A percentile compares a stretch with the other conserved stretches of the same genome.
These are phyloP conservation scores for Prosapia bicincta DNA, from an alignment of 2,888 invertebrate species.

Conservation along the genomic window DNA sequence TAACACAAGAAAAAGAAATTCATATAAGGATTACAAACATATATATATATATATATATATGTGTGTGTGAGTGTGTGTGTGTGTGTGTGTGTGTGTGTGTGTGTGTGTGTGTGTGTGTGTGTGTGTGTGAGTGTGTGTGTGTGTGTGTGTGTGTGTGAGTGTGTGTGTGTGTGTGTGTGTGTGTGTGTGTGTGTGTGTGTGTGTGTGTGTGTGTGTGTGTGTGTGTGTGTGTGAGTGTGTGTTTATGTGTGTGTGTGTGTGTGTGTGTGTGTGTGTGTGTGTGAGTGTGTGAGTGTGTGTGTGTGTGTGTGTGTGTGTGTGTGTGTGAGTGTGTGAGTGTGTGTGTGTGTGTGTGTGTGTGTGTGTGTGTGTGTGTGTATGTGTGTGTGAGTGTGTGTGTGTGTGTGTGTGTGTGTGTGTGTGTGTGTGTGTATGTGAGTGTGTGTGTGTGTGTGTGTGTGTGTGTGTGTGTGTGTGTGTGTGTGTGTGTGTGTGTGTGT, in stretches of 20 bases:
- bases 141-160: not conserved
- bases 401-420: too few species aligned
- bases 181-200: constrained; percentile 5
- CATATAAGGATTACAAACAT: too few species aligned
- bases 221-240: constrained; percentile 3
- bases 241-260: not conserved
- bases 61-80: constrained; percentile 3
- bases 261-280: too few species aligned
- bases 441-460: not conserved
- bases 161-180: constrained; percentile 5
- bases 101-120: not conserved
- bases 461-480: constrained; percentile 5
- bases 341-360: too few species aligned
- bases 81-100: not conserved
- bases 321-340: too few species aligned
- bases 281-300: too few species aligned
- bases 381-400: too few species aligned
- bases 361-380: too few species aligned
- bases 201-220: constrained; percentile 5
- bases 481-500: constrained; percentile 1
- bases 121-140: not conserved
- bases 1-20: too few species aligned
- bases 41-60: not conserved
- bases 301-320: too few species aligned
- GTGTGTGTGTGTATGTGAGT: too few species aligned